Evolutionary conservation across 2,797 vertebrate genomes (phyloP), one percentile per base, ranked within the genome.

Genomic region (Diglossa cyanea): DNA sequence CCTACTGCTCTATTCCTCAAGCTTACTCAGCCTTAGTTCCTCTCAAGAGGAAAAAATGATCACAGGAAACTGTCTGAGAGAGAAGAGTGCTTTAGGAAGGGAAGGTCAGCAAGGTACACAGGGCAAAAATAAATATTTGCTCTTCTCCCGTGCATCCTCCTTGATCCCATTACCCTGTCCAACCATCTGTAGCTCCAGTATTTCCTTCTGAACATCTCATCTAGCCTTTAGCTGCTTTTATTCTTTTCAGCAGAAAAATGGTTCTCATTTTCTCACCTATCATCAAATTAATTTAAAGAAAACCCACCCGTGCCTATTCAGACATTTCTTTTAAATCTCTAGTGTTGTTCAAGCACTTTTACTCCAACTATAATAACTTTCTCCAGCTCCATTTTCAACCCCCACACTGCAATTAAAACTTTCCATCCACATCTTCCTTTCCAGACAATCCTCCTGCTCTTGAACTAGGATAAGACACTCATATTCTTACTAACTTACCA

Each of bases 101-200:
- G 47, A 58, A 87, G 48, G 26, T 63, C 72, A 66, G 55, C 40
- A 86, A 89, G 31, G 33, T 42, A 83, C 0, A 1, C 0, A 71
- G 45, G 33, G 37, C 17, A 95, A 79, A 85, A 63, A 74, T 14
- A 82, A 62, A 66, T 5, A 73, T 71, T 30, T 86, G 31, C 17
- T 87, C 44, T 85, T 73, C 55, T 79, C n/a, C 9, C 26, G 63
- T 3, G 33, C 18, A 67, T 42, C 9, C 10, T 35, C 57, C 68
- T 66, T 67, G 61, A 63, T 60, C 33, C 10, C 30, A 66, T 37
- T 37, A 71, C 2, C 10, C 50, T 63, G 31, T 33, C 35, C 51
- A 66, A 48, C 28, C 26, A 7, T 21, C 13, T 0, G 0, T 2
- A 86, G 37, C 12, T 50, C 37, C 3, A 76, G 16, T 55, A 88